A percentile compares a stretch with the other conserved stretches of the same genome.
Evolutionary conservation across 2,797 vertebrate genomes (phyloP).

Genomic region (Onychomys leucogaster): DNA sequence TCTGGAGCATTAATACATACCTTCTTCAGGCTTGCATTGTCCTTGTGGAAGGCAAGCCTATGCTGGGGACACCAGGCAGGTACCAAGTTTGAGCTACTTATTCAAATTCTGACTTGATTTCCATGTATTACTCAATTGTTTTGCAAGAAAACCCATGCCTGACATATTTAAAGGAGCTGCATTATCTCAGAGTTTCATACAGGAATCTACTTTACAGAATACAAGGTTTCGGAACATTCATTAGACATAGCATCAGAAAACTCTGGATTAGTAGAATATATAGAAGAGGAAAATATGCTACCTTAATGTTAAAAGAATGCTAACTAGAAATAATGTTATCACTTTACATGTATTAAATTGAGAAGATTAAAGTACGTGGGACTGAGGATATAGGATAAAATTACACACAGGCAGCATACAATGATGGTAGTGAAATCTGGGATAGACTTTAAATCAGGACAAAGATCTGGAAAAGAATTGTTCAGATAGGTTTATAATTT

Average conservation of each 20-base stretch:
- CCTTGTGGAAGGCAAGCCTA: neutral
- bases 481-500: neutral
- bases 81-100: neutral
- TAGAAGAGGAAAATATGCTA: neutral
- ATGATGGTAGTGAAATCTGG: neutral
- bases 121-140: neutral
- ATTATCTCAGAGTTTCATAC: conserved; percentile 35
- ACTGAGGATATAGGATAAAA: neutral
- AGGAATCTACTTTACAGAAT: conserved; percentile 5
- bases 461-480: neutral
- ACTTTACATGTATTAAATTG: neutral
- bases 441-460: neutral
- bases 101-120: conserved; percentile 24
- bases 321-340: conserved; percentile 28
- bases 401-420: neutral
- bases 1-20: neutral
- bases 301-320: conserved; percentile 13
- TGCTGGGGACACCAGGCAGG: neutral
- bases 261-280: neutral
- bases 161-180: neutral
- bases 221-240: neutral
- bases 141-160: neutral
- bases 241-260: conserved; percentile 40
- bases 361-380: neutral
- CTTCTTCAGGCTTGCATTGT: neutral